These are phyloP conservation scores for Eretmocerus hayati DNA, from an alignment of 2,888 invertebrate species.

Conservation along the genomic window DNA sequence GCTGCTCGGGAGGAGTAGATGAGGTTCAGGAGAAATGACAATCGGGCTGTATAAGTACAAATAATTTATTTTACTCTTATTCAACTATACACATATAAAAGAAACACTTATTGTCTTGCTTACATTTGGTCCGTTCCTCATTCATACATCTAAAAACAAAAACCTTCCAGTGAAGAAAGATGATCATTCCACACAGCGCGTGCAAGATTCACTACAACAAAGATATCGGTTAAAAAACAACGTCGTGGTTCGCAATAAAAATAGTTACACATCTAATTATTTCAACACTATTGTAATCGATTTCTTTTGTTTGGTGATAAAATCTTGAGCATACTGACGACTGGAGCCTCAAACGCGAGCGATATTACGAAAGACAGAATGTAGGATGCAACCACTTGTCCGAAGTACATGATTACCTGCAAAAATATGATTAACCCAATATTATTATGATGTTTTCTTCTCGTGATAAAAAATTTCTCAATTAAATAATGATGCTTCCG, in stretches of 20 bases:
- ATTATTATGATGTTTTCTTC: too few species aligned
- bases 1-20: too few species aligned
- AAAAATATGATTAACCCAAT: too few species aligned
- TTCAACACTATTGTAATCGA: slow-evolving; percentile 33
- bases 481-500: too few species aligned
- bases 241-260: background rate
- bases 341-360: slow-evolving; percentile 76
- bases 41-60: slow-evolving; percentile 35
- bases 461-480: too few species aligned
- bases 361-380: slow-evolving; percentile 71
- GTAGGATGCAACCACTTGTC: slow-evolving; percentile 74
- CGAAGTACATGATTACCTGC: slow-evolving; percentile 72
- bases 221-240: background rate
- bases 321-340: slow-evolving; percentile 76
- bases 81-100: slow-evolving; percentile 14
- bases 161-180: background rate
- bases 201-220: background rate
- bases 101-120: slow-evolving; percentile 16
- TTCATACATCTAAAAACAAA: slow-evolving; percentile 6
- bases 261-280: background rate
- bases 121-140: slow-evolving; percentile 7
- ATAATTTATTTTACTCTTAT: slow-evolving; percentile 39
- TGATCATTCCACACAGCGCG: slow-evolving; percentile 6
- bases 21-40: too few species aligned
- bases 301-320: slow-evolving; percentile 43